These are phyloP conservation scores for Mycetomoellerius zeteki DNA, from an alignment of 1,140 invertebrate species.

Conservation along the genomic window DNA sequence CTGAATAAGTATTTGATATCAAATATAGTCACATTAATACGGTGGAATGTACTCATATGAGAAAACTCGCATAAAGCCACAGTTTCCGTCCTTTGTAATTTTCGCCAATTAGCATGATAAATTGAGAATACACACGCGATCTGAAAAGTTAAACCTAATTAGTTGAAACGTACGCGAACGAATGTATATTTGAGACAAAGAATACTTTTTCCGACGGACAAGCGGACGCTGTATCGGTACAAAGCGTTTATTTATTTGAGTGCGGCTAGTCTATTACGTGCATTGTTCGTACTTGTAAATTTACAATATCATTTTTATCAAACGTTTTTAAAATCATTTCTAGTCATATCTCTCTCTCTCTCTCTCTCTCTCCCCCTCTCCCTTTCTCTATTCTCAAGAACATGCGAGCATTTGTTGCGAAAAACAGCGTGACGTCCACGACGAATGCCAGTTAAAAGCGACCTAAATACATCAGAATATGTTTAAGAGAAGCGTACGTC, in stretches of 20 bases:
- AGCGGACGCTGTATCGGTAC: not conserved
- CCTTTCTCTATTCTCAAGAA: not conserved
- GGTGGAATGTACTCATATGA: constrained; percentile 36
- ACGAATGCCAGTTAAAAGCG: constrained; percentile 27
- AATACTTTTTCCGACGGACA: constrained; percentile 25
- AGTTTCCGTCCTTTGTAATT: constrained; percentile 58
- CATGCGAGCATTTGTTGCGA: not conserved
- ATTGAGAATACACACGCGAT: constrained; percentile 58
- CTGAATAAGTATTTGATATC: constrained; percentile 16
- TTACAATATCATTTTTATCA: constrained; percentile 6
- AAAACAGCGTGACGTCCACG: not conserved
- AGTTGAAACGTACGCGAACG: constrained; percentile 43
- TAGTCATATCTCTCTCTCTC: not conserved
- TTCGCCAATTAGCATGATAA: constrained; percentile 61
- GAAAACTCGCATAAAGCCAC: constrained; percentile 44
- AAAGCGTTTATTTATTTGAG: constrained; percentile 3
- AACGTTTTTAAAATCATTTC: constrained; percentile 6
- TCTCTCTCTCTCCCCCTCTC: no score
- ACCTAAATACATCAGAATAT: constrained; percentile 59
- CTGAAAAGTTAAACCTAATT: constrained; percentile 64
- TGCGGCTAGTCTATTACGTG: not conserved
- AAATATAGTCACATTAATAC: constrained; percentile 42
- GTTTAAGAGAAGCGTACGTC: constrained; percentile 63
- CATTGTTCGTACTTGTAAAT: constrained; percentile 25
- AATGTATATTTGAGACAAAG: constrained; percentile 44